These are phyloP conservation scores for Hemibagrus guttatus DNA, from an alignment of 2,797 vertebrate genomes.

Conservation along the genomic window DNA sequence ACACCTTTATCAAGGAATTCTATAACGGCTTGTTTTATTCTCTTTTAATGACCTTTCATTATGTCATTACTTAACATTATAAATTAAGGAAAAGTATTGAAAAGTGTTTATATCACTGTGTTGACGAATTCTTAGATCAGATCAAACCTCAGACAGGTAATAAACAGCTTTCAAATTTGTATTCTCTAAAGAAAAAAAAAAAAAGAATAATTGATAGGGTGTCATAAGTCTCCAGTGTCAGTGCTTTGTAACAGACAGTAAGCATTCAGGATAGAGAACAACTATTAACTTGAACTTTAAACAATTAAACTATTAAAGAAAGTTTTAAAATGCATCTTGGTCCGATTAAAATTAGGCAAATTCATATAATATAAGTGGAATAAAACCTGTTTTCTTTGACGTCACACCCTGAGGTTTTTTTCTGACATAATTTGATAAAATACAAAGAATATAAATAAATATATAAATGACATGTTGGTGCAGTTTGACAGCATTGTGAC, in stretches of 20 bases:
- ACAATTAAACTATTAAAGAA: too few species aligned
- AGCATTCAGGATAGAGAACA: neutral
- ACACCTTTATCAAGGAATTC: neutral
- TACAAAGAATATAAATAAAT: neutral
- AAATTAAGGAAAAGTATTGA: neutral
- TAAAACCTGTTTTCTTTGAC: neutral
- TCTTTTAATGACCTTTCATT: neutral
- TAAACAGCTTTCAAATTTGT: neutral
- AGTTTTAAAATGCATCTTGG: too few species aligned
- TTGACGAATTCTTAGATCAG: neutral
- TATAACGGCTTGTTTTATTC: neutral
- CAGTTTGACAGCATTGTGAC: slow-evolving; percentile 17
- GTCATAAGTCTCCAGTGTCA: neutral
- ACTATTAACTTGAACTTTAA: neutral
- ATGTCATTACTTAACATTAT: neutral
- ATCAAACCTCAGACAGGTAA: neutral
- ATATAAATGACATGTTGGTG: neutral
- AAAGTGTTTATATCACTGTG: too few species aligned
- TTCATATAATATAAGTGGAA: neutral
- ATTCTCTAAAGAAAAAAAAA: neutral
- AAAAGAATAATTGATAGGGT: neutral
- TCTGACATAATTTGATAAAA: neutral
- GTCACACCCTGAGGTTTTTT: neutral
- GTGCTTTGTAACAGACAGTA: neutral
- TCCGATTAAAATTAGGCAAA: too few species aligned